Percentiles rank a stretch among this genome's conserved stretches.
These are phyloP conservation scores for Tromatobia lineatoria DNA, from an alignment of 2,888 invertebrate species.

Conservation along the genomic window DNA sequence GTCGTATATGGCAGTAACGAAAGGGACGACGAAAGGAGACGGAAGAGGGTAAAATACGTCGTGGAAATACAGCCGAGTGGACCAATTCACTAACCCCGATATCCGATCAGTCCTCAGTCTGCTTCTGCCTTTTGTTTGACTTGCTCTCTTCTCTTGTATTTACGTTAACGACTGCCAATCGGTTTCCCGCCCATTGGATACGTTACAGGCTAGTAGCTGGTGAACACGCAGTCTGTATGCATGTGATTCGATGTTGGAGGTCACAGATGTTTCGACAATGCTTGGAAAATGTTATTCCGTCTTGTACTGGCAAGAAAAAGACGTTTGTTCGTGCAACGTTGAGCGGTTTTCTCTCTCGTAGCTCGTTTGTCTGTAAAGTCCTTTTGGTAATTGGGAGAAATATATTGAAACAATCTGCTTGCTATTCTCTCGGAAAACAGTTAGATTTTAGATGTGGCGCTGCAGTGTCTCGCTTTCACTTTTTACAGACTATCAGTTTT, in stretches of 20 bases:
- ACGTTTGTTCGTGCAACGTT: neutral
- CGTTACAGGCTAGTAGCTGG: slow-evolving; percentile 47
- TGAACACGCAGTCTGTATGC: neutral
- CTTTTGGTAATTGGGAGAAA: slow-evolving; percentile 43
- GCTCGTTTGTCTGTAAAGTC: slow-evolving; percentile 42
- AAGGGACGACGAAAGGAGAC: slow-evolving; percentile 40
- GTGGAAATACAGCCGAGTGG: slow-evolving; percentile 55
- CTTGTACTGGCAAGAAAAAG: neutral
- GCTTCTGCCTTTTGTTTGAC: slow-evolving; percentile 42
- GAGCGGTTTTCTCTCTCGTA: slow-evolving; percentile 20
- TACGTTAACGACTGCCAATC: slow-evolving; percentile 80
- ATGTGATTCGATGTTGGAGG: slow-evolving; percentile 24
- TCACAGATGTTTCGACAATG: slow-evolving; percentile 46
- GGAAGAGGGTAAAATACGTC: slow-evolving; percentile 49
- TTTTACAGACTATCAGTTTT: neutral
- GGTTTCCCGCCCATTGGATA: slow-evolving; percentile 79
- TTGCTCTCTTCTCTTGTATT: slow-evolving; percentile 73
- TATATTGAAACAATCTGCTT: slow-evolving; percentile 42
- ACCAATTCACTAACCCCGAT: slow-evolving; percentile 81
- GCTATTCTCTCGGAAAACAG: slow-evolving; percentile 8
- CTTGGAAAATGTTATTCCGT: slow-evolving; percentile 51
- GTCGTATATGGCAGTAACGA: slow-evolving; percentile 15
- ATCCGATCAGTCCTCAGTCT: slow-evolving; percentile 76
- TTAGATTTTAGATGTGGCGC: neutral
- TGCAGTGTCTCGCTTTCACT: neutral